phyloP scores from a whole-genome alignment of 2,113 vertebrate genomes.

The Actenoides lindsayi region DNA sequence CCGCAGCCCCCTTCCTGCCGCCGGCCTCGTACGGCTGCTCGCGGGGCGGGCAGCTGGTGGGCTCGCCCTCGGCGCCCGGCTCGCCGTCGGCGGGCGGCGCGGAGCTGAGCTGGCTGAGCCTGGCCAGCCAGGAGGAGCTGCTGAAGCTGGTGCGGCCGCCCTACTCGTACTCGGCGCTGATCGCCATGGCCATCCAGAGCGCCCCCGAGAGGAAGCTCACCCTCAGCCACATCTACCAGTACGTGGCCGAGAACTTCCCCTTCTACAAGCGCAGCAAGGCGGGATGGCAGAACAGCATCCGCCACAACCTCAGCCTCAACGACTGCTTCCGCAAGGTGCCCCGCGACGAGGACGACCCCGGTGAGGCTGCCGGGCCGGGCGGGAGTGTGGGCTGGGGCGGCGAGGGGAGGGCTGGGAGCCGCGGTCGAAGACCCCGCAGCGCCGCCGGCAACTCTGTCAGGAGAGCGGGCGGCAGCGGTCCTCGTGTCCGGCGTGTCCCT shows the following conservation, averaged over 20 bases:
- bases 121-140: conserved; percentile 94
- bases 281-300: conserved; percentile 98
- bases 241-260: conserved; percentile 95
- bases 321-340: conserved; percentile 88
- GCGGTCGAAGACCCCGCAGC: neutral
- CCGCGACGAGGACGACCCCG: conserved; percentile 94
- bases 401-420: neutral
- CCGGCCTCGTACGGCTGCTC: conserved; percentile 83
- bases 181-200: conserved; percentile 98
- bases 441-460: too few species aligned
- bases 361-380: conserved; percentile 68
- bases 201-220: conserved; percentile 93
- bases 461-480: neutral
- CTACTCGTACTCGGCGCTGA: conserved; percentile 96
- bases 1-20: conserved; percentile 77
- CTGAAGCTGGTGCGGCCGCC: conserved; percentile 94
- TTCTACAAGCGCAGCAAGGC: conserved; percentile 98
- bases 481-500: neutral
- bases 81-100: conserved; percentile 78
- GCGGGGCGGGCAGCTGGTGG: conserved; percentile 78
- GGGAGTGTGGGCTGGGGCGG: neutral
- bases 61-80: conserved; percentile 80
- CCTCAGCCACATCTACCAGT: conserved; percentile 96
- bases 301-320: conserved; percentile 97
- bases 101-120: conserved; percentile 91